Evolutionary conservation across 2,797 vertebrate genomes (phyloP).

Genomic region (Triplophysa bombifrons): DNA sequence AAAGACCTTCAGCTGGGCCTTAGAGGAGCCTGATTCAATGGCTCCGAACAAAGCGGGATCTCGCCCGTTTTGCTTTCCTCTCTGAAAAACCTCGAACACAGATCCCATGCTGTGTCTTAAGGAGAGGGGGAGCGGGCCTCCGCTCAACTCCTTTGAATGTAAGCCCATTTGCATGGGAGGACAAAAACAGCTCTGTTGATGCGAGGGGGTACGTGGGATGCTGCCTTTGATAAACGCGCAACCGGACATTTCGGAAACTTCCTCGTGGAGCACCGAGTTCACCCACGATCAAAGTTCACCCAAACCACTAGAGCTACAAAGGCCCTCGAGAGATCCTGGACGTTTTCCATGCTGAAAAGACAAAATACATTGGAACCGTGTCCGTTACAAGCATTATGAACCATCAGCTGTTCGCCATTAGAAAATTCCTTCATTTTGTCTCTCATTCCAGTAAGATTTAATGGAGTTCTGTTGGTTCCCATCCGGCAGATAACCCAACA

Average conservation of each 20-base stretch:
- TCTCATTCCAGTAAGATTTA: not conserved
- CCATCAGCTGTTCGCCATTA: too few species aligned
- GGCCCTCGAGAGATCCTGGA: not conserved
- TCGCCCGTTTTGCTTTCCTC: conserved; percentile 70
- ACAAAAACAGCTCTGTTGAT: conserved; percentile 70
- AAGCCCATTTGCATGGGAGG: conserved; percentile 72
- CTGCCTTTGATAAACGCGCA: conserved; percentile 61
- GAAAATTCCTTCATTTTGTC: not conserved
- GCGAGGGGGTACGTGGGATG: conserved; percentile 63
- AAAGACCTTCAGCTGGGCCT: conserved; percentile 71
- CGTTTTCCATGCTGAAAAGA: not conserved
- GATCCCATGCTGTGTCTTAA: conserved; percentile 67
- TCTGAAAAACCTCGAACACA: conserved; percentile 67
- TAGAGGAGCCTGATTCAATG: conserved; percentile 78
- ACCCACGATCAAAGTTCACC: conserved; percentile 57
- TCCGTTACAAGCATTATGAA: too few species aligned
- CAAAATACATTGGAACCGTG: not conserved
- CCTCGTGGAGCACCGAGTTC: conserved; percentile 55
- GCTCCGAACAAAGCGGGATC: conserved; percentile 72
- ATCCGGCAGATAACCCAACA: not conserved
- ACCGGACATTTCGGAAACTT: conserved; percentile 60
- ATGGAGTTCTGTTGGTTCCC: not conserved
- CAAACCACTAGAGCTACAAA: conserved; percentile 7
- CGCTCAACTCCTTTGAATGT: conserved; percentile 63
- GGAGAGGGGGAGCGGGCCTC: conserved; percentile 44